Evolutionary conservation across 2,797 vertebrate genomes (phyloP), one percentile per base, ranked within the genome.

Genomic region (Tarsius wallacei): DNA sequence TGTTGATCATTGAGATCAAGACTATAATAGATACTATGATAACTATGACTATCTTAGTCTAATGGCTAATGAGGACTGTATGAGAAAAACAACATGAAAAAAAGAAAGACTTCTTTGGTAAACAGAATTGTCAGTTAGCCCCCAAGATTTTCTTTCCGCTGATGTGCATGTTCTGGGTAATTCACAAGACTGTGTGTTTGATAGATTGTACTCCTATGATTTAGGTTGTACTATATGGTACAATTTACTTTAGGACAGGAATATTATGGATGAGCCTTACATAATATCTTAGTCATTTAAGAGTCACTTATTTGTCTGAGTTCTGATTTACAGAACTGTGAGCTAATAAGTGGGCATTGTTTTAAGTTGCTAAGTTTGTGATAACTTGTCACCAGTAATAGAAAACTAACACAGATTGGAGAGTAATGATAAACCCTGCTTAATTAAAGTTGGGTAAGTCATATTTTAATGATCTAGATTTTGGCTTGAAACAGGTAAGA

Each of bases 401-500:
- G 21, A 82, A 85, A 94, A 96, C 22, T 22, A 73, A 53, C 16
- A 36, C 0, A 49, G 2, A 11, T 68, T 78, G 47, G 63, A 5
- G 26, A 59, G 33, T 66, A 91, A 76, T n/a, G n/a, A 49, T 53
- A 87, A 76, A 57, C 6, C 1, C 28, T 83, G 24, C 22, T 93
- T 68, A 74, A 8, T 76, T 85, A 71, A 86, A 63, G 13, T 33
- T 31, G 21, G 8, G 53, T 76, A 7, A 33, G 6, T 73, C 42
- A 87, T 63, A 93, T 71, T 94, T 88, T 89, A 82, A 81, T 91
- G 76, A 70, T 22, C 3, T n/a, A 59, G 21, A 49, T 7, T 64
- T 66, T 61, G 28, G 1, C 71, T 90, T 90, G n/a, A 91, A 74
- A 53, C 61, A 51, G 24, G 7, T 63, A 87, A 11, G 1, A 57